Percentiles rank a stretch among this genome's conserved stretches.
These are phyloP conservation scores for Lepidurus arcticus DNA, from an alignment of 1,140 invertebrate genomes.

Conservation along the genomic window DNA sequence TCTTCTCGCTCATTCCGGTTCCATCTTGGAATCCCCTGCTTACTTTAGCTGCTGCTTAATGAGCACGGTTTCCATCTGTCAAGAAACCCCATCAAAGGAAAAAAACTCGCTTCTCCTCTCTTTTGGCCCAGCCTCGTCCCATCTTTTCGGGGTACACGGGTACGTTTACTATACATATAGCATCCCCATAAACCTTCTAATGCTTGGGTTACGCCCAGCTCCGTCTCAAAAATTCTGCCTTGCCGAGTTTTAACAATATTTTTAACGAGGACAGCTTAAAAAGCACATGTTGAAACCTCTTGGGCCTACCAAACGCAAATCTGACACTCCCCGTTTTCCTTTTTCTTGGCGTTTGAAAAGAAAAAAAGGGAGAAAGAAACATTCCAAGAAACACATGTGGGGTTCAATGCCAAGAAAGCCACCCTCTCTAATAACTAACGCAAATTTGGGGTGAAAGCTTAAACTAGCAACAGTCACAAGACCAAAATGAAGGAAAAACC, in stretches of 20 bases:
- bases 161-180: too few species aligned
- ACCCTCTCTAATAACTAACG: too few species aligned
- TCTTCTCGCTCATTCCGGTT: too few species aligned
- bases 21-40: neutral
- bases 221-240: neutral
- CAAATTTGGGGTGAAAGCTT: neutral
- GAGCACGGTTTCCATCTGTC: slow-evolving; percentile 17
- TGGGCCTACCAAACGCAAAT: neutral
- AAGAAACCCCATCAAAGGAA: neutral
- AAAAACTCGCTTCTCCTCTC: neutral
- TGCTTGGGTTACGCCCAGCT: slow-evolving; percentile 20
- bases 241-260: slow-evolving; percentile 10
- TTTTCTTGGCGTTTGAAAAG: neutral
- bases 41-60: slow-evolving; percentile 19
- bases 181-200: neutral
- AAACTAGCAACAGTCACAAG: neutral
- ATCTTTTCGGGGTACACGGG: neutral
- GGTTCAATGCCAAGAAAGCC: neutral
- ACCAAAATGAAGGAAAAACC: too few species aligned
- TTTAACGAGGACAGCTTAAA: slow-evolving; percentile 15
- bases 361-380: neutral
- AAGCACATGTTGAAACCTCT: neutral
- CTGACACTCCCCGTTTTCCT: neutral
- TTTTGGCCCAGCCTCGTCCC: neutral
- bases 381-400: slow-evolving; percentile 5